Evolutionary conservation across 2,797 vertebrate genomes (phyloP), one percentile per base, ranked within the genome.

Genomic region (Setipinna tenuifilis): DNA sequence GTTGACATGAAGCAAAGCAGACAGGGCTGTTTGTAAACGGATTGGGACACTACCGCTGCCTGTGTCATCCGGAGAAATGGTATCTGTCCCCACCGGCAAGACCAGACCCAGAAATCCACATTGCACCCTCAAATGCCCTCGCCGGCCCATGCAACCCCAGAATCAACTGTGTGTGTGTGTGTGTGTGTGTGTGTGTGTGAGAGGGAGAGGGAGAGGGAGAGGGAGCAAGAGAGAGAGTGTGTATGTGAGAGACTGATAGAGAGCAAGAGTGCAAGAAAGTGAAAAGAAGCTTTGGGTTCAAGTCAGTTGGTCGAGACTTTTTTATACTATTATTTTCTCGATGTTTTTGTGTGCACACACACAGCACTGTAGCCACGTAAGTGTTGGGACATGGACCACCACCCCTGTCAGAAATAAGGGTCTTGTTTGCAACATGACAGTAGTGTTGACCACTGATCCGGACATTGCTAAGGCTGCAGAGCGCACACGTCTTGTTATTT

Each of bases 331-430:
- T 54, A 54, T 54, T 54, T 54, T 54, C 35, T 41, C 1, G 50
- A 10, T 35, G 28, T 75, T 28, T 17, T 28, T 75, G 62, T 25
- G 62, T 25, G 62, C 12, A 2, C 35, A 14, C 16, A 17, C 31
- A 16, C 31, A 16, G 6, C 5, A 17, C 23, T 65, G 61, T 65
- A 65, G 61, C n/a, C n/a, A 65, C 16, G 71, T 78, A 16, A 16
- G 31, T 19, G 28, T 41, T 75, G 28, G 12, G 71, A 78, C 17
- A 41, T 78, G 71, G 35, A 44, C 71, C 71, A 78, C 31, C 71
- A 78, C 17, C 31, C 71, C 35, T 78, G 68, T 75, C 68, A 75
- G 68, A 75, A 75, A 75, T 75, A 75, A 75, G 71, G 71, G 71
- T 78, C 71, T 78, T 78, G 71, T 78, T 78, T 78, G 31, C 35